Evolutionary conservation across 2,888 invertebrate species (phyloP), one percentile per base, ranked within the genome.

Genomic region (Lasioglossum leucozonium): DNA sequence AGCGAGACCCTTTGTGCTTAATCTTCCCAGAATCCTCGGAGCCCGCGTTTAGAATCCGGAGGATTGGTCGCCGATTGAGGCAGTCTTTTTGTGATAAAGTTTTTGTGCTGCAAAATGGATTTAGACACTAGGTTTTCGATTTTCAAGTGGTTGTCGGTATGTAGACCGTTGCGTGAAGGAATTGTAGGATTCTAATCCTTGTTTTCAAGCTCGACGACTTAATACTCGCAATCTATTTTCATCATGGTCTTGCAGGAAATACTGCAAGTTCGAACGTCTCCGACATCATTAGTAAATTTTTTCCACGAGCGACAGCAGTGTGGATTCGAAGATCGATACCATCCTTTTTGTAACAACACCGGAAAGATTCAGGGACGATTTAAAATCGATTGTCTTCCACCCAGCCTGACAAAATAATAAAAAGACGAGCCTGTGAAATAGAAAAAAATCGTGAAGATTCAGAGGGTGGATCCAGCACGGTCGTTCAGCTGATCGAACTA

Each of bases 401-500:
- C 51, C 10, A 3, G 2, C 58, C 58, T 2, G 30, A 30, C 6
- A 13, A 2, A 30, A 62, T 62, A 16, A 62, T 30, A 16, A 11
- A 30, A 30, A 30, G 26, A 30, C 16, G 30, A 58, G 26, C 4
- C 11, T 16, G 1, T 6, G 6, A 22, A n/a, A n/a, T n/a, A n/a
- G n/a, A 22, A 51, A 30, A 18, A 51, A 30, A 62, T 62, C 6
- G 30, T 16, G 5, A n/a, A 30, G 13, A 13, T 30, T 26, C 58
- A 62, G 13, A 13, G 5, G 58, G 13, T 16, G 30, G 30, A 30
- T 62, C 26, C 11, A 26, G 58, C 26, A 13, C 6, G 58, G 11
- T 5, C 26, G 58, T 58, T 62, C 16, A 10, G 51, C 58, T 30
- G 72, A 83, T 78, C 74, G 55, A 78, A 78, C 84, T 84, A 83